These are phyloP conservation scores for Protaetia brevitarsis DNA, from an alignment of 1,140 invertebrate genomes.

Conservation along the genomic window DNA sequence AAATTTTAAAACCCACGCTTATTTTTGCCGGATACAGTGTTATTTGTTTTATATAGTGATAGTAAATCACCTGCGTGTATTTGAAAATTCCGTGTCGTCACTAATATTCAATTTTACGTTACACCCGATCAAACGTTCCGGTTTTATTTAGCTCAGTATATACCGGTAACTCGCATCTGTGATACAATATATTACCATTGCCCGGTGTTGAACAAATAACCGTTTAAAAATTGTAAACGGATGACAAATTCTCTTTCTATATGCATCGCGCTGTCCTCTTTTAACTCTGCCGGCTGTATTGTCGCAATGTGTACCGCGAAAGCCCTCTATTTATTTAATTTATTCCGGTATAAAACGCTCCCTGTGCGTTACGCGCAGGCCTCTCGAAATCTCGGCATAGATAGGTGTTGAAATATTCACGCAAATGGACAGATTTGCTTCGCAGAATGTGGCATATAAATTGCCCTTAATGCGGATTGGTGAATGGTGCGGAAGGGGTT, in stretches of 20 bases:
- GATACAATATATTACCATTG: background rate
- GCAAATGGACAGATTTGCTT: slow-evolving; percentile 2
- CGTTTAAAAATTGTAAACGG: background rate
- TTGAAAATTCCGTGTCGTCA: too few relatives aligned
- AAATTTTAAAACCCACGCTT: too few relatives aligned
- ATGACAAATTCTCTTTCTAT: background rate
- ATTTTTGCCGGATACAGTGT: too few relatives aligned
- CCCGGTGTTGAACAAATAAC: background rate
- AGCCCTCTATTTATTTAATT: background rate
- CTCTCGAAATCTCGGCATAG: too few relatives aligned
- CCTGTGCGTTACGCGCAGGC: background rate
- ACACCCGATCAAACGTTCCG: background rate
- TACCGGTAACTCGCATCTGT: background rate
- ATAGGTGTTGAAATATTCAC: slow-evolving; percentile 2
- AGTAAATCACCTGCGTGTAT: too few relatives aligned
- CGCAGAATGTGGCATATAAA: slow-evolving; percentile 10
- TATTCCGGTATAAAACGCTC: background rate
- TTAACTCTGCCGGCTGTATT: too few relatives aligned
- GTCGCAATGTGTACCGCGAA: background rate
- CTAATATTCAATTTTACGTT: background rate
- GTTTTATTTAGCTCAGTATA: background rate
- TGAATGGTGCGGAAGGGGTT: background rate
- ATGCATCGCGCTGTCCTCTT: too few relatives aligned
- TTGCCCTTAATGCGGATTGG: background rate
- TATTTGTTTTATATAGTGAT: too few relatives aligned